Evolutionary conservation across 2,888 invertebrate species (phyloP).

Genomic region (Agrilus cyanescens): DNA sequence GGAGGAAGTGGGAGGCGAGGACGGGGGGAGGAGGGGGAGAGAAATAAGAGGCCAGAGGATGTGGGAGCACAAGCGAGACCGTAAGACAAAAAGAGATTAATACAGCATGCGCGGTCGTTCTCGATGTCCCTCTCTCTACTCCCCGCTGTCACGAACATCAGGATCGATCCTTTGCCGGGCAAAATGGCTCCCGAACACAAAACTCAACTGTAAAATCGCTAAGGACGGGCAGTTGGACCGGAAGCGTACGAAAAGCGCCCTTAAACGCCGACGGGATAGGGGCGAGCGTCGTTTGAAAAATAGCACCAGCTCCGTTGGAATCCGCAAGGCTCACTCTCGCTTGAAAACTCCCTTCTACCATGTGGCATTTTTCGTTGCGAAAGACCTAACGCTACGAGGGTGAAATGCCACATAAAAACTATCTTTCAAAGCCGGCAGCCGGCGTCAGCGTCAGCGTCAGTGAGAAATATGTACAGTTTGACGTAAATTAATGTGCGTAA

Average conservation of each 20-base stretch:
- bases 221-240: constrained; percentile 27
- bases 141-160: too few relatives aligned
- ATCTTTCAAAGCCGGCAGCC: constrained; percentile 34
- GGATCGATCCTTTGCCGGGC: constrained; percentile 36
- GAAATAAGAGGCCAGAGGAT: constrained; percentile 24
- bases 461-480: constrained; percentile 39
- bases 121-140: constrained; percentile 32
- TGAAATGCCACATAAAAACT: constrained; percentile 35
- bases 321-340: constrained; percentile 33
- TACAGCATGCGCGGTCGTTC: constrained; percentile 34
- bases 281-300: constrained; percentile 33
- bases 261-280: constrained; percentile 31
- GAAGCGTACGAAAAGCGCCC: constrained; percentile 28
- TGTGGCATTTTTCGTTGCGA: constrained; percentile 35
- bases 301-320: constrained; percentile 31
- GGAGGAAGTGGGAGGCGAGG: constrained; percentile 11
- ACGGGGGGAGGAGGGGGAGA: constrained; percentile 15
- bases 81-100: constrained; percentile 39
- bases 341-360: constrained; percentile 20
- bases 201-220: constrained; percentile 35
- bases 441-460: constrained; percentile 34
- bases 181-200: constrained; percentile 37
- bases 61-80: constrained; percentile 31
- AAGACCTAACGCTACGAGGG: constrained; percentile 30
- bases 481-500: constrained; percentile 39